Conservation (phyloP, 2,888 invertebrate genomes). For the Diachrysia chrysitis region DNA sequence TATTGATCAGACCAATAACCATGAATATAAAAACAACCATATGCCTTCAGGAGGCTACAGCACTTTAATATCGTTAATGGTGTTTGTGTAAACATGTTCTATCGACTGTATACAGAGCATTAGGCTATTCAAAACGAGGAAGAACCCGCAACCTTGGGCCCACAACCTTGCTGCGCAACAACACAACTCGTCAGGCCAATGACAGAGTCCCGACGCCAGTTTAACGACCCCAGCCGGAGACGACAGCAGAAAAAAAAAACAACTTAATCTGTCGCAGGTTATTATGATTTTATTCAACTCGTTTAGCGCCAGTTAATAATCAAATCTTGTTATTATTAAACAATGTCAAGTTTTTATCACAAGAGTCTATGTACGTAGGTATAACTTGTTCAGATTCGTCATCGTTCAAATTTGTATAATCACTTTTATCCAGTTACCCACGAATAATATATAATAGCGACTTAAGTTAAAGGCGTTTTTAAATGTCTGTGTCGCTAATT, state of each 20-base stretch:
- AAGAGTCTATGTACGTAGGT: not conserved
- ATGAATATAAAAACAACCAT: no score
- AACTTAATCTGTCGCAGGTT: conserved; percentile 10
- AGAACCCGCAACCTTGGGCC: conserved; percentile 50
- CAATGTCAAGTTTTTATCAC: not conserved
- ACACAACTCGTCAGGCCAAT: conserved; percentile 33
- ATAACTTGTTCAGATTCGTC: not conserved
- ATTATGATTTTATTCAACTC: not conserved
- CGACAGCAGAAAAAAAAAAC: conserved; percentile 35
- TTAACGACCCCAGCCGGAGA: conserved; percentile 29
- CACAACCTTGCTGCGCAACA: conserved; percentile 31
- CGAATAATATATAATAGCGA: no score
- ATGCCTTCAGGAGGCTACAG: no score
- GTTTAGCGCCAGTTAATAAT: not conserved
- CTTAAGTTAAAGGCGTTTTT: no score
- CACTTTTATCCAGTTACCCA: no score
- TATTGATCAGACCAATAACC: no score
- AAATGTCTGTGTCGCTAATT: no score
- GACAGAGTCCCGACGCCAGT: conserved; percentile 34
- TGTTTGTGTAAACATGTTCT: not conserved
- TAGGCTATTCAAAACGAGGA: conserved; percentile 5
- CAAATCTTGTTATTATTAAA: not conserved
- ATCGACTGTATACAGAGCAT: no score
- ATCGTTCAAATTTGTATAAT: no score
- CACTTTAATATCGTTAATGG: not conserved